phyloP scores from a whole-genome alignment of 2,797 vertebrate genomes.

The Dryobates pubescens region DNA sequence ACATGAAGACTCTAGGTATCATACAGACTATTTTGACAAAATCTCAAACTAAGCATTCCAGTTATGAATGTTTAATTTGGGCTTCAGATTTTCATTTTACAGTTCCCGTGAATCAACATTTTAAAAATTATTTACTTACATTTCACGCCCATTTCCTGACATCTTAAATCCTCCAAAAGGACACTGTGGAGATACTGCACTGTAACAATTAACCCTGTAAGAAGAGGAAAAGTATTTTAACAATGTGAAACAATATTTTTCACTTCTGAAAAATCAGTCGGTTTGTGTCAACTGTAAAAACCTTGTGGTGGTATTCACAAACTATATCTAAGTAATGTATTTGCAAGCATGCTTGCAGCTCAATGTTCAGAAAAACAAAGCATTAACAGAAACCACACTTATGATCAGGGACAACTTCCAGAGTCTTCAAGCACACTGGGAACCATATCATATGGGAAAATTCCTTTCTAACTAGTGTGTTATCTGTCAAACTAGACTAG shows the following conservation, averaged over 20 bases:
- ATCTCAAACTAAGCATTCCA: neutral
- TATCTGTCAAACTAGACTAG: neutral
- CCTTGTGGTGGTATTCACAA: neutral
- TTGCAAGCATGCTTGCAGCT: neutral
- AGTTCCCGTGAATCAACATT: neutral
- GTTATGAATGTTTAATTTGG: neutral
- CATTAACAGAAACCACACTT: neutral
- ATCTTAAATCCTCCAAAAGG: conserved; percentile 94
- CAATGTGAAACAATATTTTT: neutral
- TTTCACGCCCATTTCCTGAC: conserved; percentile 91
- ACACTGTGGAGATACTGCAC: conserved; percentile 80
- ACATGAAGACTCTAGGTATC: neutral
- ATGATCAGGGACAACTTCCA: too few relatives aligned
- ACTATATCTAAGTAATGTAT: neutral
- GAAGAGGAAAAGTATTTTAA: neutral
- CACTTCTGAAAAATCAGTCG: neutral
- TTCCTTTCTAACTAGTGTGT: neutral
- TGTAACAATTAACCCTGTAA: conserved; percentile 90
- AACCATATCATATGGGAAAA: neutral
- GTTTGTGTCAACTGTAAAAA: neutral
- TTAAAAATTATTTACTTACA: conserved; percentile 81
- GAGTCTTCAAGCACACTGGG: neutral
- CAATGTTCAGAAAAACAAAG: neutral
- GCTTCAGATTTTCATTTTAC: neutral
- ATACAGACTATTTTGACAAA: neutral